Evolutionary conservation across 2,797 vertebrate species (phyloP).

Genomic region (Percopsis omiscomaycus): DNA sequence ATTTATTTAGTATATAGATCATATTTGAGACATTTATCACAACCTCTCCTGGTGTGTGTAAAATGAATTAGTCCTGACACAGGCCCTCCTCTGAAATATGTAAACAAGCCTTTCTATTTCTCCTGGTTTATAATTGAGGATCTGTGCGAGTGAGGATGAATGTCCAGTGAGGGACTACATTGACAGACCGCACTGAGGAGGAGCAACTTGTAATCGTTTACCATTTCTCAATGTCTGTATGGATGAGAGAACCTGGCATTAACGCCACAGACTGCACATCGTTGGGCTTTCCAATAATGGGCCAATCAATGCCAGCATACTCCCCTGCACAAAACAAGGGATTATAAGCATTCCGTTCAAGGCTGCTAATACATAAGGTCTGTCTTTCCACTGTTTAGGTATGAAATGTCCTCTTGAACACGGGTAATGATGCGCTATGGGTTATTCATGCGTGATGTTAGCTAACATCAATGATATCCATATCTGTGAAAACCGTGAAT

Average conservation of each 20-base stretch:
- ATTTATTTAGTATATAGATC: conserved; percentile 28
- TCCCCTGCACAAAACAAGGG: conserved; percentile 51
- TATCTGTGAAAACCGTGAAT: conserved; percentile 17
- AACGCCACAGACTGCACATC: conserved; percentile 55
- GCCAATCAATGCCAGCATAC: conserved; percentile 50
- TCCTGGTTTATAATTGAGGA: conserved; percentile 40
- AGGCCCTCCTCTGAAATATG: conserved; percentile 21
- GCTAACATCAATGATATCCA: conserved; percentile 24
- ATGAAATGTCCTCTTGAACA: conserved; percentile 13
- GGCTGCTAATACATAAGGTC: conserved; percentile 13
- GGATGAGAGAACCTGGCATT: conserved; percentile 62
- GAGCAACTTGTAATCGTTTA: conserved; percentile 57
- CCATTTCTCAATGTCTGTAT: conserved; percentile 59
- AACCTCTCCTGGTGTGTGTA: conserved; percentile 5
- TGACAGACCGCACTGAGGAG: conserved; percentile 50
- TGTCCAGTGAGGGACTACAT: conserved; percentile 27
- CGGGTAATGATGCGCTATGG: neutral
- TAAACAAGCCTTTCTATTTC: conserved; percentile 50
- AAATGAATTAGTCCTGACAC: conserved; percentile 33
- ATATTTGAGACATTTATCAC: conserved; percentile 34
- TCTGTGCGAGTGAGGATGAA: conserved; percentile 46
- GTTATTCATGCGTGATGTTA: conserved; percentile 3
- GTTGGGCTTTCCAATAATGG: conserved; percentile 58
- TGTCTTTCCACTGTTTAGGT: conserved; percentile 31
- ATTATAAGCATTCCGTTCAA: conserved; percentile 33